Evolutionary conservation across 1,140 invertebrate species (phyloP).

Genomic region (Brachionus sp.): DNA sequence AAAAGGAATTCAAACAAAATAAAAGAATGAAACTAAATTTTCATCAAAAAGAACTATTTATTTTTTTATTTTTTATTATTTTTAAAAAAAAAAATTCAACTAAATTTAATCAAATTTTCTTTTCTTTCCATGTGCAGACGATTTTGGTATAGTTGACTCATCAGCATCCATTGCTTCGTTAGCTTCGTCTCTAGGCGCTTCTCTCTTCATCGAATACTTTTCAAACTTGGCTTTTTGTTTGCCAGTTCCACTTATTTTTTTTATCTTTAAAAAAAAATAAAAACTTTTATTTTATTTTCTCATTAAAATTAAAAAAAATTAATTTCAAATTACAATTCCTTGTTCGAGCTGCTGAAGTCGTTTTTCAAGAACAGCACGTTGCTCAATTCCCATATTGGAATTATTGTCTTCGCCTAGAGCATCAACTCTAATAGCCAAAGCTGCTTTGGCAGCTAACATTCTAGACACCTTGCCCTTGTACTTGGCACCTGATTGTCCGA

Average conservation of each 20-base stretch:
- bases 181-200: conserved; percentile 44
- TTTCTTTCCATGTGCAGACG: background rate
- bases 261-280: conserved; percentile 46
- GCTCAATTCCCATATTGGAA: conserved; percentile 76
- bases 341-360: conserved; percentile 75
- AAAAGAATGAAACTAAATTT: background rate
- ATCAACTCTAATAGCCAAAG: conserved; percentile 87
- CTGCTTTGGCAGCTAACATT: conserved; percentile 91
- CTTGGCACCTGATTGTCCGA: conserved; percentile 79
- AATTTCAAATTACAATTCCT: conserved; percentile 68
- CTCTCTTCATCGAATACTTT: conserved; percentile 76
- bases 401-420: conserved; percentile 80
- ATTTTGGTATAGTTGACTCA: conserved; percentile 35
- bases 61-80: conserved; percentile 10
- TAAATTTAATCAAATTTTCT: conserved; percentile 43
- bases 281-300: too few species aligned
- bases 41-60: background rate
- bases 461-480: conserved; percentile 86
- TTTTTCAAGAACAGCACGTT: conserved; percentile 79
- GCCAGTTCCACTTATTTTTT: conserved; percentile 73
- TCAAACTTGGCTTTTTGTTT: conserved; percentile 81
- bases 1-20: background rate
- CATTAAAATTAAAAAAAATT: too few species aligned
- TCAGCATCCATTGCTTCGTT: conserved; percentile 29
- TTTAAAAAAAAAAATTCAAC: background rate